phyloP scores from a whole-genome alignment of 1,140 invertebrate species.

The Drosophila ironensis region DNA sequence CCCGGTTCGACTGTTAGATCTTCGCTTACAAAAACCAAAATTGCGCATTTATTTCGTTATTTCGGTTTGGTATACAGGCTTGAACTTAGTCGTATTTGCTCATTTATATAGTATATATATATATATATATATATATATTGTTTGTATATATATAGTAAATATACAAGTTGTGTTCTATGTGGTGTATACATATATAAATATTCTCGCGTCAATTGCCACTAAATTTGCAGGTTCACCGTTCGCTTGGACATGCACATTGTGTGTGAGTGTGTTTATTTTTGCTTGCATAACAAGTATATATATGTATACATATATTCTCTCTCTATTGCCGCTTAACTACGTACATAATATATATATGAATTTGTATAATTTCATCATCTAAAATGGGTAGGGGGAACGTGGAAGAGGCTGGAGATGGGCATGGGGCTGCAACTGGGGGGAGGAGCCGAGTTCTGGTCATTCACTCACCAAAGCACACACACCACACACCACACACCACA shows the following conservation, averaged over 20 bases:
- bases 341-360: slow-evolving; percentile 31
- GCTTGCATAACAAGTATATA: slow-evolving; percentile 47
- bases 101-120: slow-evolving; percentile 9
- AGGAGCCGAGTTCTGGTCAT: background rate
- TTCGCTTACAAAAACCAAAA: slow-evolving; percentile 58
- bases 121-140: background rate
- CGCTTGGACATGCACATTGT: slow-evolving; percentile 28
- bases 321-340: slow-evolving; percentile 13
- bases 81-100: slow-evolving; percentile 57
- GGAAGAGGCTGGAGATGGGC: background rate
- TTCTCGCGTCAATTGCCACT: slow-evolving; percentile 48
- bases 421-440: background rate
- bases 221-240: slow-evolving; percentile 35
- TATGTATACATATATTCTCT: slow-evolving; percentile 40
- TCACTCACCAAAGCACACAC: slow-evolving; percentile 1
- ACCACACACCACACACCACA: slow-evolving; percentile 18
- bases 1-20: slow-evolving; percentile 25
- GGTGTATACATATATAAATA: slow-evolving; percentile 40
- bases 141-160: slow-evolving; percentile 30
- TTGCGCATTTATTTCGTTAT: slow-evolving; percentile 60
- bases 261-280: no score
- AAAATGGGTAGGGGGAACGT: slow-evolving; percentile 38
- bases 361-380: slow-evolving; percentile 68
- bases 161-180: slow-evolving; percentile 41
- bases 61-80: slow-evolving; percentile 73